Evolutionary conservation across 2,888 invertebrate genomes (phyloP).

Genomic region (Limenitis camilla): DNA sequence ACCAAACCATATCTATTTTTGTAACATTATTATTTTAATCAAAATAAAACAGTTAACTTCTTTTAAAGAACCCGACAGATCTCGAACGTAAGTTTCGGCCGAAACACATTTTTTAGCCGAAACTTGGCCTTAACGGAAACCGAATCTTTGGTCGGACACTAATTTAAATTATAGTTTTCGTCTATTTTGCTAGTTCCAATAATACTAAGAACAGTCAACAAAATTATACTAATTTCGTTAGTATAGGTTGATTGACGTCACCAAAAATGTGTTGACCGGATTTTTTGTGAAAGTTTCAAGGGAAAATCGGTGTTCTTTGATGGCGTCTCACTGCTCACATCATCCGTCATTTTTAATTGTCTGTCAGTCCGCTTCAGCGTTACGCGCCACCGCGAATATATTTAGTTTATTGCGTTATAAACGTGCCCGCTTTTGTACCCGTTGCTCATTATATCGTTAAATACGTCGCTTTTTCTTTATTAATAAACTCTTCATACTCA

Average conservation of each 20-base stretch:
- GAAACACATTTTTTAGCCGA: too few relatives aligned
- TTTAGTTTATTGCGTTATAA: constrained; percentile 71
- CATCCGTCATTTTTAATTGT: constrained; percentile 74
- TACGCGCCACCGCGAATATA: constrained; percentile 60
- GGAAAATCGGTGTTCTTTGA: constrained; percentile 46
- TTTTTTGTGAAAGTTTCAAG: constrained; percentile 38
- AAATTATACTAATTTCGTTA: constrained; percentile 21
- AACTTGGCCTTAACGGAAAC: too few relatives aligned
- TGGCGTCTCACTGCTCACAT: constrained; percentile 44
- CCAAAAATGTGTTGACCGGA: constrained; percentile 51
- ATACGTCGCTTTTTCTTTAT: background rate
- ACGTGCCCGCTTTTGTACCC: constrained; percentile 29
- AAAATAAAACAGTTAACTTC: too few relatives aligned
- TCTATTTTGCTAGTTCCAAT: too few relatives aligned
- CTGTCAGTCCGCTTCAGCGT: constrained; percentile 55
- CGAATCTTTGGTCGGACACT: too few relatives aligned
- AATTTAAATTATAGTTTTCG: too few relatives aligned
- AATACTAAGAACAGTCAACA: constrained; percentile 8
- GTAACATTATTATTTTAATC: too few relatives aligned
- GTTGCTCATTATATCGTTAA: constrained; percentile 39
- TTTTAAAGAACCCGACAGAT: too few relatives aligned
- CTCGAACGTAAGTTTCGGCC: too few relatives aligned
- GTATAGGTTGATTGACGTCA: constrained; percentile 42
- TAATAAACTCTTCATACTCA: background rate
- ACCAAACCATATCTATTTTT: too few relatives aligned